Evolutionary conservation across 2,113 vertebrate species (phyloP).

Genomic region (Syngnathoides biaculeatus): DNA sequence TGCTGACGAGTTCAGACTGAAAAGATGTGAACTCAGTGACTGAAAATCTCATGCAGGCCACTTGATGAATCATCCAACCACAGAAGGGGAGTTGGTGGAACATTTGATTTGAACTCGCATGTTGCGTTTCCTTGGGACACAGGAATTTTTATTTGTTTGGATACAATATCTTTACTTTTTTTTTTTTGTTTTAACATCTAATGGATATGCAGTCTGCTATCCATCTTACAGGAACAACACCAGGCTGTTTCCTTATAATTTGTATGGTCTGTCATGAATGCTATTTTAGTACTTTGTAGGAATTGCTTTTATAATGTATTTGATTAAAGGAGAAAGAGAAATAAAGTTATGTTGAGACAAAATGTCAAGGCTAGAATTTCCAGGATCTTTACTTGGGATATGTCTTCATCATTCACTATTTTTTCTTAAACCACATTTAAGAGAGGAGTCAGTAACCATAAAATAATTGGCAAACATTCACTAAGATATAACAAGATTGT

Average conservation of each 20-base stretch:
- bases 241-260: constrained; percentile 40
- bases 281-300: constrained; percentile 18
- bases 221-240: constrained; percentile 40
- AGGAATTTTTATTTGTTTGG: constrained; percentile 18
- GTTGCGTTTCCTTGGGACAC: constrained; percentile 33
- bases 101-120: constrained; percentile 1
- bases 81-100: constrained; percentile 14
- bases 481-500: background rate
- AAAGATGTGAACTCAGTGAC: background rate
- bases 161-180: background rate
- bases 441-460: background rate
- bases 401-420: background rate
- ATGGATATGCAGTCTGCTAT: constrained; percentile 21
- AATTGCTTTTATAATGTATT: constrained; percentile 35
- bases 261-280: constrained; percentile 17
- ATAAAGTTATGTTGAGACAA: constrained; percentile 45
- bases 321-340: constrained; percentile 40
- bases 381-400: background rate
- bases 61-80: constrained; percentile 21
- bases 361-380: background rate
- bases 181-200: background rate
- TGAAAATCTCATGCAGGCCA: constrained; percentile 12
- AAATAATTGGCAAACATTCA: background rate
- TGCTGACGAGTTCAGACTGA: background rate
- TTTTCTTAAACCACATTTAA: too few relatives aligned